Evolutionary conservation across 23 tunicate genomes (phyloP), one percentile per base, ranked within the genome.

Genomic region (Phallusia fumigata): DNA sequence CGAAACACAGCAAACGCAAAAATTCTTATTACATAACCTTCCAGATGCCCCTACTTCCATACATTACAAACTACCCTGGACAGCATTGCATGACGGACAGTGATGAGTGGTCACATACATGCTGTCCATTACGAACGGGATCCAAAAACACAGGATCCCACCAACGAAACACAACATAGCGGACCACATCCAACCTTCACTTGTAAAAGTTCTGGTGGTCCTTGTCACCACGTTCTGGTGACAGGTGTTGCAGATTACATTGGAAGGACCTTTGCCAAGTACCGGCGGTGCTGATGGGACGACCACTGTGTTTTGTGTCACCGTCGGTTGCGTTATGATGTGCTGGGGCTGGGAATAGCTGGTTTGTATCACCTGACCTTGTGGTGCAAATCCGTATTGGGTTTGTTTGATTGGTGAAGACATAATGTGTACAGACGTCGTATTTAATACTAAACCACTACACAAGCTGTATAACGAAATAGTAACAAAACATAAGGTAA

Each of bases 111-210:
- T 33, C 35, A 0, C 77, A 30, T 74, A 74, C 40, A 32, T 74
- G 12, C 40, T 33, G 30, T 74, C 77, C 77, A 74, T 32, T 30
- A 74, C 77, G 19, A 74, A 33, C 77, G 77, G 77, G 30, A 74
- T 74, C 77, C 77, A 74, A 74, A 74, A 13, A 30, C 77, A 74
- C 3, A 30, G 13, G 6, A 74, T 30, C 3, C 77, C 77, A 3
- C 77, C 77, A 74, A 74, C 1, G 19, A 13, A 30, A 74, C 34
- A 74, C 34, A 74, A 19, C 22, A 74, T 15, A 2, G 19, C 6
- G 2, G 40, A 8, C n/a, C 6, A 18, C 36, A 32, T 11, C 77
- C 77, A 74, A 32, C 33, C 77, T 58, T 58, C 69, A 24, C 69
- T 16, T 16, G 8, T 58, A 24, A 58, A 16, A 24, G 28, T 6